Evolutionary conservation across 2,113 vertebrate species (phyloP), one percentile per base, ranked within the genome.

Genomic region (Nestor notabilis): DNA sequence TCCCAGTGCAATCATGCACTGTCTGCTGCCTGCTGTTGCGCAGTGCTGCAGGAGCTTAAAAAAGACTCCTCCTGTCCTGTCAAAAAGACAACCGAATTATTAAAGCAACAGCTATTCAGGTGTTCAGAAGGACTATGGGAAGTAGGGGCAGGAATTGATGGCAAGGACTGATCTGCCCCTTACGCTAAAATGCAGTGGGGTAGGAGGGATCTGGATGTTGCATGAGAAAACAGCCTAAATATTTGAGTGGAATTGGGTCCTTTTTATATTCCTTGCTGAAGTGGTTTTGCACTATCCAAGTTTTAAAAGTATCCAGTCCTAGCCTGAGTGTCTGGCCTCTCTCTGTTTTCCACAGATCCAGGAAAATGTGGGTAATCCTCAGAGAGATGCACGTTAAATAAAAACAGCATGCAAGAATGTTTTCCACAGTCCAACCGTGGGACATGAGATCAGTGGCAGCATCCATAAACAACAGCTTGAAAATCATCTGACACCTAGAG

Each of bases 1-100:
- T 98, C 97, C 96, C 97, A 96, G 17, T 69, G 96, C 97, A 97
- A 97, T 97, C 98, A 96, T 29, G 66, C 94, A 90, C 94, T 97
- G 97, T 95, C 97, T 97, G 97, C 96, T 94, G 91, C 95, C 88
- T 83, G 28, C 88, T 66, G 75, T 64, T 96, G 90, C 96, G 64
- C 80, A 17, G 93, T 85, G 96, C 95, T 79, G 83, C 83, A 80
- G 89, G 81, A 93, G 95, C 96, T 97, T 95, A 89, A 97, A 96
- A 98, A 94, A 94, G 75, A 46, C 75, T 87, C 91, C 91, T 92
- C 96, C 0, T 1, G 77, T 90, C 92, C 94, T 95, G 93, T 96
- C 95, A 95, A 46, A 89, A 95, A 92, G 97, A 97, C 95, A 96
- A 96, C 46, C 69, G 69, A 97, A 90, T 97, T 94, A 63, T 82